These are phyloP conservation scores for Coleophora deauratella DNA, from an alignment of 2,888 invertebrate genomes.

Conservation along the genomic window DNA sequence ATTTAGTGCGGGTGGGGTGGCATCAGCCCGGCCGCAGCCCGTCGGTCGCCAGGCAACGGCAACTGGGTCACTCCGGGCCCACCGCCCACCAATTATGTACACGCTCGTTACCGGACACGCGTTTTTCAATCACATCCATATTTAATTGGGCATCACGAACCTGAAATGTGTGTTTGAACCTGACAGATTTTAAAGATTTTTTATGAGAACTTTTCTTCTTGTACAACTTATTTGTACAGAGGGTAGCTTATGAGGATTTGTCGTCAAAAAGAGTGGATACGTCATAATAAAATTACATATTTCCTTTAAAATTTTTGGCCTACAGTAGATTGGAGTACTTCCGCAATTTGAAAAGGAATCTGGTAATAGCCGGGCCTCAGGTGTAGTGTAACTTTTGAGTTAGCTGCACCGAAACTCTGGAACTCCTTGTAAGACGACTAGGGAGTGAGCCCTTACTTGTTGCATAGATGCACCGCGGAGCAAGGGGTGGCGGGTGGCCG, in stretches of 20 bases:
- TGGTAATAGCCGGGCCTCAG: too few relatives aligned
- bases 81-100: conserved; percentile 72
- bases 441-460: conserved; percentile 65
- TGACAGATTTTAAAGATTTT: conserved; percentile 59
- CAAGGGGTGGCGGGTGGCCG: conserved; percentile 31
- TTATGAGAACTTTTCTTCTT: conserved; percentile 53
- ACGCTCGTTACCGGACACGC: conserved; percentile 75
- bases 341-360: too few relatives aligned
- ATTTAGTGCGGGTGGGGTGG: conserved; percentile 52
- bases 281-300: too few relatives aligned
- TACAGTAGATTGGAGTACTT: too few relatives aligned
- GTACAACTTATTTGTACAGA: too few relatives aligned
- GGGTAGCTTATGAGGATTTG: too few relatives aligned
- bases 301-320: too few relatives aligned
- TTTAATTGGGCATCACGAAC: conserved; percentile 72
- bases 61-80: conserved; percentile 71
- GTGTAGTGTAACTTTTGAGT: too few relatives aligned
- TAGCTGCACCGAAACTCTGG: conserved; percentile 28
- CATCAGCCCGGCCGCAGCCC: conserved; percentile 34
- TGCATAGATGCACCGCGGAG: conserved; percentile 68
- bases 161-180: conserved; percentile 67
- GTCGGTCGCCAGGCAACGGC: conserved; percentile 67
- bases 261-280: too few relatives aligned
- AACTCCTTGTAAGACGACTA: conserved; percentile 58
- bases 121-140: conserved; percentile 75